Conservation (phyloP, 2,113 vertebrate genomes). For the Trogon surrucura region DNA sequence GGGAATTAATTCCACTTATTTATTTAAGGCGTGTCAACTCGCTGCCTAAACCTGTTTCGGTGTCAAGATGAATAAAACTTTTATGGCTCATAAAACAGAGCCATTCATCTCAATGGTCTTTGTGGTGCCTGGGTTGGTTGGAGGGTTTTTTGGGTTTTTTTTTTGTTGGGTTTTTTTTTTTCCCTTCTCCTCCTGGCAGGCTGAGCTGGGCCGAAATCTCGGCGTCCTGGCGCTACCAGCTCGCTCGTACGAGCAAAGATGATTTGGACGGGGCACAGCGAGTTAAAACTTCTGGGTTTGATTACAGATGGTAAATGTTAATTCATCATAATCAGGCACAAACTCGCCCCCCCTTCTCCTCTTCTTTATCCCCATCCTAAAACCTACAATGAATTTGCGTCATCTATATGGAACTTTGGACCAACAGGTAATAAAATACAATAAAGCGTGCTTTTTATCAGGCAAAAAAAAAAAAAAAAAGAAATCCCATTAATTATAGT, state of each 20-base stretch:
- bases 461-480: not conserved
- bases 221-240: slow-evolving; percentile 28
- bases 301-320: slow-evolving; percentile 21
- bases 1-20: slow-evolving; percentile 92
- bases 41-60: slow-evolving; percentile 93
- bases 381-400: slow-evolving; percentile 32
- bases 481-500: slow-evolving; percentile 56
- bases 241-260: not conserved
- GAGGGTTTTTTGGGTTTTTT: not conserved
- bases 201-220: slow-evolving; percentile 56
- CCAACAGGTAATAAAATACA: slow-evolving; percentile 58
- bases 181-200: slow-evolving; percentile 40
- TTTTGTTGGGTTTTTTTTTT: not conserved
- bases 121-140: slow-evolving; percentile 71
- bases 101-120: slow-evolving; percentile 88
- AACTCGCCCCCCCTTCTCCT: not conserved
- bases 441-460: slow-evolving; percentile 46
- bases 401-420: slow-evolving; percentile 11
- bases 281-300: slow-evolving; percentile 11
- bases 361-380: not conserved
- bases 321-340: not conserved
- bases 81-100: slow-evolving; percentile 99
- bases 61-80: slow-evolving; percentile 99
- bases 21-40: slow-evolving; percentile 98
- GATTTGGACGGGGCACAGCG: not conserved